These are phyloP conservation scores for Corythucha ciliata DNA, from an alignment of 2,888 invertebrate species.

Conservation along the genomic window DNA sequence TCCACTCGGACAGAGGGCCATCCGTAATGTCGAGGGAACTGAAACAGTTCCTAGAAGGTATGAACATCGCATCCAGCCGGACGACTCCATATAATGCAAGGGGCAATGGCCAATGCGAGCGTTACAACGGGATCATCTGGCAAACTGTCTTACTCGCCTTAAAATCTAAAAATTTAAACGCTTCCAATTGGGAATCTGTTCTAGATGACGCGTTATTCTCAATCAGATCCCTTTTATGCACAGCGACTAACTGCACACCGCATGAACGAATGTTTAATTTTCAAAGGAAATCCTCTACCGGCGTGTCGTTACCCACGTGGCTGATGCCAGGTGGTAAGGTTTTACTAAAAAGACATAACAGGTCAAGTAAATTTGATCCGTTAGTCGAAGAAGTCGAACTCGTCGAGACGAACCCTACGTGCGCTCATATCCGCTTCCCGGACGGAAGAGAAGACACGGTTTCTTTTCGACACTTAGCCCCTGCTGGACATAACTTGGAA, in stretches of 20 bases:
- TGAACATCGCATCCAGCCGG: conserved; percentile 29
- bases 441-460: conserved; percentile 8
- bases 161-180: conserved; percentile 10
- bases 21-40: conserved; percentile 29
- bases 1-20: conserved; percentile 31
- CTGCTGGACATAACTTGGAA: no score
- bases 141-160: conserved; percentile 23
- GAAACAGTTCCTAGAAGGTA: conserved; percentile 23
- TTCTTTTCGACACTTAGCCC: conserved; percentile 2
- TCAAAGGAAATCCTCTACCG: conserved; percentile 6
- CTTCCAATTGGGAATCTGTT: conserved; percentile 26
- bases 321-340: conserved; percentile 11
- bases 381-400: conserved; percentile 6
- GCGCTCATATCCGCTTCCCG: neutral
- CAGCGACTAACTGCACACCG: conserved; percentile 28
- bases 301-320: conserved; percentile 7
- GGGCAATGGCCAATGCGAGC: no score
- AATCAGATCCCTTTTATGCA: conserved; percentile 30
- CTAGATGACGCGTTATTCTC: conserved; percentile 28
- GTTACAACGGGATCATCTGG: no score
- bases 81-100: conserved; percentile 31
- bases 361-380: conserved; percentile 2
- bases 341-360: conserved; percentile 1
- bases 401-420: neutral
- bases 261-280: conserved; percentile 27